Base-by-base conservation (phyloP, 2,888 invertebrate species). In the Scotopteryx bipunctaria region DNA sequence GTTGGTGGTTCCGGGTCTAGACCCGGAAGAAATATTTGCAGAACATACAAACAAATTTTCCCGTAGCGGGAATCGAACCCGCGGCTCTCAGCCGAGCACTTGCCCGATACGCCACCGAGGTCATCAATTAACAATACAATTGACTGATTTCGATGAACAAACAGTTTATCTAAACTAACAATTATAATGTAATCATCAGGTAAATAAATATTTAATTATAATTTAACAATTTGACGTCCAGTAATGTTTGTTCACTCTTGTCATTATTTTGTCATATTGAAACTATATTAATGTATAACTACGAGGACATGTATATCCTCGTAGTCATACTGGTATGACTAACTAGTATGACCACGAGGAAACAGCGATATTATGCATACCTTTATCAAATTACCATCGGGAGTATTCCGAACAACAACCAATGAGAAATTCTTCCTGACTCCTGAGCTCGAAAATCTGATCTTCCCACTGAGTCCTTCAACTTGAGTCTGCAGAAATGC, bases 361-460 rank as follows among this genome's bases (percentile, higher is more conserved):
- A 11, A 19, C 5, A 11, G 5, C n/a, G 4, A 21, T 5, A 14
- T n/a, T 36, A 25, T 35, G n/a, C 14, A 9, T 21, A 52, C 52
- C 52, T 52, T 46, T 2, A 5, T n/a, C 40, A 96, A 94, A 16
- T 95, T 95, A 67, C 97, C 96, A 66, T 96, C 95, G 49, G 96
- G 94, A 8, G 96, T 97, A 94, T 98, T 95, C 83, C 97, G 96
- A 65, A 98, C 95, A 56, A 97, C 94, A 78, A 97, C 96, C 47
- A 98, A 90, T 0, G 96, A 94, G 81, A 97, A 98, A 89, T 97
- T 97, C 73, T 94, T 94, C 47, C 98, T 92, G 63, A 94, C 92
- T 15, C 97, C 97, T 68, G 94, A 94, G 62, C 97, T 96, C 78
- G 94, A 95, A 89, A 98, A 98, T 60, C 95, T 94, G 70, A 98